Percentiles rank a stretch among this genome's conserved stretches.
These are phyloP conservation scores for Gryon sp. DNA, from an alignment of 1,140 invertebrate genomes.

Conservation along the genomic window DNA sequence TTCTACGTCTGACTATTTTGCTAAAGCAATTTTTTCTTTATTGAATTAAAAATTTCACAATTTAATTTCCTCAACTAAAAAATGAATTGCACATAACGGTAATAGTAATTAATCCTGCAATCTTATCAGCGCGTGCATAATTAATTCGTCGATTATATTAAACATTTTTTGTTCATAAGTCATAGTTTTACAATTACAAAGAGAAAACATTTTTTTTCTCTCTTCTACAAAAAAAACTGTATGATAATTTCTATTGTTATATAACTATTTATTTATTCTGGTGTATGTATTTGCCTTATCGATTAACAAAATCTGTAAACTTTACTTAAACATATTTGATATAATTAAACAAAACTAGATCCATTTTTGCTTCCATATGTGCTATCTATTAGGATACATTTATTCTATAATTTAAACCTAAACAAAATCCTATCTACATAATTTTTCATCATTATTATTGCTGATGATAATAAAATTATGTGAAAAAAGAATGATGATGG, in stretches of 20 bases:
- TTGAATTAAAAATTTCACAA: slow-evolving; percentile 11
- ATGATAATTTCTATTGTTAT: slow-evolving; percentile 50
- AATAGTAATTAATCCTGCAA: slow-evolving; percentile 29
- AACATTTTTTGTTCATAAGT: slow-evolving; percentile 29
- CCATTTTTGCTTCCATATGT: too few species aligned
- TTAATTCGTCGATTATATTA: slow-evolving; percentile 33
- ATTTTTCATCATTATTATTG: too few species aligned
- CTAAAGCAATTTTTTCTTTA: not conserved
- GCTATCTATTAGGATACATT: too few species aligned
- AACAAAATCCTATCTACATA: too few species aligned
- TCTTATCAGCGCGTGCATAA: slow-evolving; percentile 39
- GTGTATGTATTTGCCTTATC: slow-evolving; percentile 23
- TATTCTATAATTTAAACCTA: too few species aligned
- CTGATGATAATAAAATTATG: too few species aligned
- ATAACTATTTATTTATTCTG: slow-evolving; percentile 33
- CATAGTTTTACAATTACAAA: slow-evolving; percentile 53
- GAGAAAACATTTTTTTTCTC: slow-evolving; percentile 37
- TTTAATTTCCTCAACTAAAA: slow-evolving; percentile 11
- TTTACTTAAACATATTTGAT: too few species aligned
- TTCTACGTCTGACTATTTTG: too few species aligned
- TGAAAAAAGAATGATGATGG: too few species aligned
- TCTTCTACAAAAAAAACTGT: slow-evolving; percentile 31
- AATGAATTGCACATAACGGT: slow-evolving; percentile 27
- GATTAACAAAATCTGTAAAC: too few species aligned
- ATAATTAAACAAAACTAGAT: too few species aligned